These are phyloP conservation scores for Drosophila hydei DNA, from an alignment of 1,140 invertebrate genomes.

Conservation along the genomic window DNA sequence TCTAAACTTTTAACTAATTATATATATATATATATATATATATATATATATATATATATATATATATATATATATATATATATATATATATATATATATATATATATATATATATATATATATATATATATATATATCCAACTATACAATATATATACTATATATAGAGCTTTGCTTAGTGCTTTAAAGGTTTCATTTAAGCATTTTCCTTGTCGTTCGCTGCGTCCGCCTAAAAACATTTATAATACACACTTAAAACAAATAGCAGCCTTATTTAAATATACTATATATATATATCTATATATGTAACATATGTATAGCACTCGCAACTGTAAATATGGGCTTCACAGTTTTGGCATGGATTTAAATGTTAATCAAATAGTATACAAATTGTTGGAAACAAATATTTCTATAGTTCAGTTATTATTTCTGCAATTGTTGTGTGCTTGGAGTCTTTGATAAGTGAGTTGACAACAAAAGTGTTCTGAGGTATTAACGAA, in stretches of 20 bases:
- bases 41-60: constrained; percentile 56
- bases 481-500: constrained; percentile 38
- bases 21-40: constrained; percentile 57
- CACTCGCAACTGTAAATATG: constrained; percentile 47
- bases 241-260: constrained; percentile 65
- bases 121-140: constrained; percentile 63
- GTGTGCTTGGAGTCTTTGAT: constrained; percentile 1
- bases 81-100: constrained; percentile 59
- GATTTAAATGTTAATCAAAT: constrained; percentile 32
- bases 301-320: constrained; percentile 33
- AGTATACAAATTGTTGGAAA: constrained; percentile 19
- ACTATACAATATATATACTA: constrained; percentile 61
- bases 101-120: constrained; percentile 60
- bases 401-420: constrained; percentile 7
- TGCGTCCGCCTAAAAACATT: constrained; percentile 55
- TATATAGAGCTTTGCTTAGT: constrained; percentile 67
- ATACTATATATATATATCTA: constrained; percentile 21
- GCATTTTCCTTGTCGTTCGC: constrained; percentile 23
- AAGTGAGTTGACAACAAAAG: constrained; percentile 6
- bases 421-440: constrained; percentile 10
- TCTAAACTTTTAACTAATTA: constrained; percentile 77
- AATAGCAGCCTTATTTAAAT: constrained; percentile 57
- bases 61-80: constrained; percentile 55
- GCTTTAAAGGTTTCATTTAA: constrained; percentile 53
- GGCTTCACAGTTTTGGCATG: constrained; percentile 61